Evolutionary conservation across 2,113 vertebrate genomes (phyloP), one percentile per base, ranked within the genome.

Genomic region (Nycticryphes semicollaris): DNA sequence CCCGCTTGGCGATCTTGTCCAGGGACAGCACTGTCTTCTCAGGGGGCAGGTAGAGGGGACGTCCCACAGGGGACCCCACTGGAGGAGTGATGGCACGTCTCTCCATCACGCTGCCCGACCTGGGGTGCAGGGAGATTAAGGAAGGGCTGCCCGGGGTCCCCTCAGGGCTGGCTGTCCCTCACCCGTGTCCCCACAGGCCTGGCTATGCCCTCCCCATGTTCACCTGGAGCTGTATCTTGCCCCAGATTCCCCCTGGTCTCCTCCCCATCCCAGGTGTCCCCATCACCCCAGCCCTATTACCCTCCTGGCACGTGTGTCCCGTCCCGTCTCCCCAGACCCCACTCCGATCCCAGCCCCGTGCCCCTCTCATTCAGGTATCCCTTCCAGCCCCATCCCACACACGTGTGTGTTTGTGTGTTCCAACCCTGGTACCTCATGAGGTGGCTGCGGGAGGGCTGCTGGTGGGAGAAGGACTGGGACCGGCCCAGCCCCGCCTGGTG

Each of bases 1-100:
- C 99, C 6, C 99, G 98, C 97, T 99, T 99, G 97, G 99, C 99
- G 35, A 99, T 99, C 97, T 99, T 99, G 98, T 99, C 99, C 83
- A 99, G 97, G 4, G 99, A 98, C 39, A 99, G 98, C 84, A 99
- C 97, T 3, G 98, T 94, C 47, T 98, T 98, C 94, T 99, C 99
- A 0, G 98, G 98, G 12, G 99, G 99, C 72, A 99, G 96, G 97
- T 99, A 98, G 59, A 99, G 99, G 7, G 99, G 98, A 1, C 99
- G 98, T 2, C 99, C 99, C 0, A 99, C 98, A 0, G 99, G 99
- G 2, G 99, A 99, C 24, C 99, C 99, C 14, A 99, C 99, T 0
- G 99, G 99, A 1, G 99, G 99, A 0, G 99, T 99, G 97, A 99
- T 99, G 94, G 99, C 99, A 1, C 99, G 96, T 9, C 99, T 98